Evolutionary conservation across 1,140 invertebrate species (phyloP), one percentile per base, ranked within the genome.

Genomic region (Spodoptera litura): DNA sequence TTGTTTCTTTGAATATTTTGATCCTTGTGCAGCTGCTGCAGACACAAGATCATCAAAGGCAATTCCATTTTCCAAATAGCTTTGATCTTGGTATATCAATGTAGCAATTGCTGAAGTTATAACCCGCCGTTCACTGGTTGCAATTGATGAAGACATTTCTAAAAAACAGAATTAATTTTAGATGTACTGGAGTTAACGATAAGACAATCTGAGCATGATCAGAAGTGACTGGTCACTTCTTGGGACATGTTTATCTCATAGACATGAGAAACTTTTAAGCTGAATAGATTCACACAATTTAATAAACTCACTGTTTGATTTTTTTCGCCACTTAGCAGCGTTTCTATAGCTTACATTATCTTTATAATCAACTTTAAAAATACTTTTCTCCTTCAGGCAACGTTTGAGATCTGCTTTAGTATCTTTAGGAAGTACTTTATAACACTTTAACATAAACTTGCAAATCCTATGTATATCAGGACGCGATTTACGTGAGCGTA

Each of bases 281-380:
- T 72, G 13, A 56, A 56, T 71, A 27, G 44, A 70, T 20, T 75
- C 13, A 52, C 35, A 51, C 25, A 75, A n/a, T 15, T 55, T 68
- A 53, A 73, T 68, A 53, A 73, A 89, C 89, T 93, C 89, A 92
- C 92, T 91, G 82, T 85, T 86, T 85, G 90, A 86, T 83, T 89
- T 93, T 86, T 88, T 93, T 86, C 95, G 95, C 95, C 96, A 97
- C 92, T 97, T 97, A n/a, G 96, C 96, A 9, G 97, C 97, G 94
- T 98, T 98, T 82, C 97, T 95, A 85, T 98, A 98, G 91, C 97
- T 97, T 61, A 96, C 97, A 92, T 96, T 97, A 81, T 97, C 97
- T 93, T 98, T 98, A 92, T 98, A 98, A 85, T 98, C 97, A 5
- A 98, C 97, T 95, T 97, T 97, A 73, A 97, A 96, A 12, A 98